phyloP scores from a whole-genome alignment of 2,113 vertebrate species.

The Alligator sinensis region DNA sequence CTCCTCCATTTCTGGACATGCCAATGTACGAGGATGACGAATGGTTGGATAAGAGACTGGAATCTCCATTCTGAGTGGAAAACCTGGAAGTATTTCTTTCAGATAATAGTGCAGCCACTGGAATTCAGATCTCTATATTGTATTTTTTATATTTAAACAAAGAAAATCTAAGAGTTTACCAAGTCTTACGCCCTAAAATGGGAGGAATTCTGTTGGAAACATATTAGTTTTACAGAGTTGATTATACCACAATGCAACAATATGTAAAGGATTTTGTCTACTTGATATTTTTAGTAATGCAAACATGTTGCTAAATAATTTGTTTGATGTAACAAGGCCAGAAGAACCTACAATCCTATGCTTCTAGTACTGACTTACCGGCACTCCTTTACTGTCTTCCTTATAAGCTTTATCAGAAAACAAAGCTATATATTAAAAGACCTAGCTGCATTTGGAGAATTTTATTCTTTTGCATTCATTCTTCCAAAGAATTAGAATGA shows the following conservation, averaged over 20 bases:
- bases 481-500: neutral
- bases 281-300: rapidly evolving
- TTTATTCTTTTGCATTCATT: rapidly evolving
- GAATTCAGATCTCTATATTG: neutral
- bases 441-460: neutral
- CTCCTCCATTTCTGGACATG: neutral
- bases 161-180: neutral
- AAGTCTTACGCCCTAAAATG: neutral
- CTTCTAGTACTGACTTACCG: too few species aligned
- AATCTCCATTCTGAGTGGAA: neutral
- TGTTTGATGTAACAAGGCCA: rapidly evolving
- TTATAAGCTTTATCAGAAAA: neutral
- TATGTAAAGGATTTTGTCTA: neutral
- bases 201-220: neutral
- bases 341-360: too few species aligned
- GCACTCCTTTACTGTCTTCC: too few species aligned
- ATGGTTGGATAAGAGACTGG: neutral
- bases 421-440: neutral
- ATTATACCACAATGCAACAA: neutral
- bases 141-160: neutral
- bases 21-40: neutral
- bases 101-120: neutral
- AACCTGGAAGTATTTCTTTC: neutral
- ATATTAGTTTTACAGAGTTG: neutral
- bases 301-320: rapidly evolving